Percentiles rank a stretch among this genome's conserved stretches.
Conservation (phyloP, 37 sponge, comb jelly and placozoan species). For the Diacarnus erythraeanus region DNA sequence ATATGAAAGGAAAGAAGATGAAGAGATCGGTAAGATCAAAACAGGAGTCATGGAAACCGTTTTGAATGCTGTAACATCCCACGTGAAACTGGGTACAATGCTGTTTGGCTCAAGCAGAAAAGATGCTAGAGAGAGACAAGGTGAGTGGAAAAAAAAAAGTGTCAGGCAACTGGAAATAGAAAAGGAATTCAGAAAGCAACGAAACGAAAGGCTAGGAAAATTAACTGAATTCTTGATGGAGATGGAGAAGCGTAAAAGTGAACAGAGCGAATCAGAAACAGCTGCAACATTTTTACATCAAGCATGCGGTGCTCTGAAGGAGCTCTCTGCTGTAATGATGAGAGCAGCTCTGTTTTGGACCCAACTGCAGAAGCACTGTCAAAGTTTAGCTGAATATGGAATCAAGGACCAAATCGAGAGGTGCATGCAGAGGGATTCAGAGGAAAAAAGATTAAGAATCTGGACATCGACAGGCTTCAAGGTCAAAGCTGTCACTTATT, state of each 20-base stretch:
- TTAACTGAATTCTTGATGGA: not conserved
- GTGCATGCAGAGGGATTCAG: not conserved
- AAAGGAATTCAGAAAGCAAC: not conserved
- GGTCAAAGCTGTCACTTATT: constrained; percentile 12
- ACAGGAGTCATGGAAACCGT: not conserved
- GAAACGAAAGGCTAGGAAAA: not conserved
- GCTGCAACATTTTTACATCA: not conserved
- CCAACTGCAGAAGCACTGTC: not conserved
- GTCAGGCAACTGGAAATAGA: not conserved
- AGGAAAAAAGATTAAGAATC: not conserved
- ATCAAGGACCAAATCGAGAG: not conserved
- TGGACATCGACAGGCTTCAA: not conserved
- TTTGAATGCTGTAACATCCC: not conserved
- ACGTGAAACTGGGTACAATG: not conserved
- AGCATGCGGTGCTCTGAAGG: not conserved
- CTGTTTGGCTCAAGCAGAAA: not conserved
- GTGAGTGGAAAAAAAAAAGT: not conserved
- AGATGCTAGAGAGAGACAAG: not conserved
- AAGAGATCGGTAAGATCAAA: not conserved
- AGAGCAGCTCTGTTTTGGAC: not conserved
- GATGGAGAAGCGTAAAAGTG: not conserved
- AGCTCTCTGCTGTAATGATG: not conserved
- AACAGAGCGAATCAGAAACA: not conserved
- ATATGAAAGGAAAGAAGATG: not conserved
- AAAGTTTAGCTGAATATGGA: not conserved